Conservation (phyloP, 2,113 vertebrate genomes). For the Mesembrinibis cayennensis region DNA sequence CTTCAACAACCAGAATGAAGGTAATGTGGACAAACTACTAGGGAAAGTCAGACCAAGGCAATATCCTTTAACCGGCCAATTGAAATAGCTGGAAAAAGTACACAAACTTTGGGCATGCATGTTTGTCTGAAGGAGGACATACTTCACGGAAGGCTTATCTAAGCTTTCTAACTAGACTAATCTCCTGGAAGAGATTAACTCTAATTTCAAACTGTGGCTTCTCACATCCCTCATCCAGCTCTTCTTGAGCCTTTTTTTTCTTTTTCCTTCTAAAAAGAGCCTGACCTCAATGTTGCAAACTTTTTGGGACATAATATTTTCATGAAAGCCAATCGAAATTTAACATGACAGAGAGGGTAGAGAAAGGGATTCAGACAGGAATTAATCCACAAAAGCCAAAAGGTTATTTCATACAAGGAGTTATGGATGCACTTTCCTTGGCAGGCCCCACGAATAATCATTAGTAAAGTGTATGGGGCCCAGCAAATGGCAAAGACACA, state of each 20-base stretch:
- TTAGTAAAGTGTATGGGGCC: conserved; percentile 83
- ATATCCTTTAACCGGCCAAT: background rate
- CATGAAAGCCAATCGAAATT: conserved; percentile 80
- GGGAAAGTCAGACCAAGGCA: background rate
- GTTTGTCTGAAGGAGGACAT: background rate
- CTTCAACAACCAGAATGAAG: background rate
- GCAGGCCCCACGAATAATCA: conserved; percentile 78
- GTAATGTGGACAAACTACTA: background rate
- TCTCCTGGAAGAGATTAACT: background rate
- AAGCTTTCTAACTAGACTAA: background rate
- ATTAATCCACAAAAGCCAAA: conserved; percentile 90
- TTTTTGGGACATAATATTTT: conserved; percentile 50
- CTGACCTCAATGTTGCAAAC: background rate
- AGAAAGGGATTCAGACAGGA: conserved; percentile 86
- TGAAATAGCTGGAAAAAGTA: background rate
- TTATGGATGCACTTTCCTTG: conserved; percentile 48
- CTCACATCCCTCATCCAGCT: background rate
- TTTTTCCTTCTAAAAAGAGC: background rate
- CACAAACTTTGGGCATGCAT: background rate
- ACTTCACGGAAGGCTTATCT: background rate
- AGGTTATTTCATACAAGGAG: conserved; percentile 78
- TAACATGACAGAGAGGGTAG: conserved; percentile 85
- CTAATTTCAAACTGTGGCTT: background rate
- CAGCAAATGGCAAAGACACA: conserved; percentile 83
- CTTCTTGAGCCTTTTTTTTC: background rate